Conservation (phyloP, 2,888 invertebrate species). For the Scaptomyza reducta region DNA sequence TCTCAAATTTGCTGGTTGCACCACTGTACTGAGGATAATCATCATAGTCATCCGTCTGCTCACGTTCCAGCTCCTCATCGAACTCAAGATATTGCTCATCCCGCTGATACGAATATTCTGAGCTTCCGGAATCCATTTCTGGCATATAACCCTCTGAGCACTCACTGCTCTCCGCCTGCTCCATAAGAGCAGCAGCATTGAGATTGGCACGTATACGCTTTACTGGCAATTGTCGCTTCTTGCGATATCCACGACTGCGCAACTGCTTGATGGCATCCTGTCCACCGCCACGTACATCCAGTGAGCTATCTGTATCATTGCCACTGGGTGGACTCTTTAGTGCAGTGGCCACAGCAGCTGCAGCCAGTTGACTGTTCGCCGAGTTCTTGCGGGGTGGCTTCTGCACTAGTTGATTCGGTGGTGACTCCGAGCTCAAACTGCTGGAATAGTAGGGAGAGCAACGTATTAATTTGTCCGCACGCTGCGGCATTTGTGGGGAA, state of each 20-base stretch:
- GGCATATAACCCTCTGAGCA: constrained; percentile 89
- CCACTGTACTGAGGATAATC: constrained; percentile 85
- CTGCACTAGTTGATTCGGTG: constrained; percentile 87
- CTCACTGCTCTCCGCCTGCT: constrained; percentile 87
- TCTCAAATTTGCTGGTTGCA: constrained; percentile 85
- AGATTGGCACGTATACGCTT: constrained; percentile 82
- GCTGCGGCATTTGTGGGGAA: constrained; percentile 82
- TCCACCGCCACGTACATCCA: constrained; percentile 86
- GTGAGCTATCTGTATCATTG: constrained; percentile 90
- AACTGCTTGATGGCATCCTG: constrained; percentile 89
- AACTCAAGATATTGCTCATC: constrained; percentile 83
- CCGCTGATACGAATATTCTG: constrained; percentile 86
- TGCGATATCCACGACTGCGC: constrained; percentile 88
- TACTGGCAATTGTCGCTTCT: constrained; percentile 86
- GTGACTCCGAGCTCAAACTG: constrained; percentile 90
- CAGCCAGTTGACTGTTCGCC: constrained; percentile 84
- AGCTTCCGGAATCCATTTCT: constrained; percentile 87
- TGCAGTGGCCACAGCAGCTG: constrained; percentile 83
- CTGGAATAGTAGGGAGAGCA: constrained; percentile 91
- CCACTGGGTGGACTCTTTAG: constrained; percentile 90
- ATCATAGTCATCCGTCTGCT: constrained; percentile 86
- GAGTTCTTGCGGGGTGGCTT: constrained; percentile 88
- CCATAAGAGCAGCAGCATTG: constrained; percentile 76
- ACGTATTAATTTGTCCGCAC: constrained; percentile 86
- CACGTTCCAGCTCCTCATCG: constrained; percentile 83